Percentiles rank a stretch among this genome's conserved stretches.
These are phyloP conservation scores for Pedetes capensis DNA, from an alignment of 2,113 vertebrate species.

Conservation along the genomic window DNA sequence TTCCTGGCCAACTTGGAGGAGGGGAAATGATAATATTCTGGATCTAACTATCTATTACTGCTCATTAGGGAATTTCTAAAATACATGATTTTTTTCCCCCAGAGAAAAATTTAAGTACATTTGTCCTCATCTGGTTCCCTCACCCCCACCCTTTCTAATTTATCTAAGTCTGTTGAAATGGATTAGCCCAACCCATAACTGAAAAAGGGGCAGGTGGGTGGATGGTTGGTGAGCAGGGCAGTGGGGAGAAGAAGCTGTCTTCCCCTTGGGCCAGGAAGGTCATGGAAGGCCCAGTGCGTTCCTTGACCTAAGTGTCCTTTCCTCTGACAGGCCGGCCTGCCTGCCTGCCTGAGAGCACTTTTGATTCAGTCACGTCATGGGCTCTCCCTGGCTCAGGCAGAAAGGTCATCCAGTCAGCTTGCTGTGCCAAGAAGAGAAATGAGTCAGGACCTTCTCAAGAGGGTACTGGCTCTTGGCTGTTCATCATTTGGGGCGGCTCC, in stretches of 20 bases:
- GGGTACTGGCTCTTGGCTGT: constrained; percentile 49
- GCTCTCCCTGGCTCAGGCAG: constrained; percentile 53
- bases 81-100: constrained; percentile 15
- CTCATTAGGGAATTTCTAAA: constrained; percentile 39
- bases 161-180: not conserved
- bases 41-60: not conserved
- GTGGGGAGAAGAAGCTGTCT: not conserved
- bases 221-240: not conserved
- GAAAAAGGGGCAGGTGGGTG: not conserved
- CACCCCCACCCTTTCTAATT: not conserved
- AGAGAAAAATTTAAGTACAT: constrained; percentile 9
- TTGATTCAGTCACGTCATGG: constrained; percentile 21
- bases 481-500: constrained; percentile 21
- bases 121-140: constrained; percentile 31
- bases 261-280: not conserved
- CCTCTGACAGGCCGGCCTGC: not conserved
- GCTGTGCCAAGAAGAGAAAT: constrained; percentile 74
- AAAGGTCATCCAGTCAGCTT: constrained; percentile 68
- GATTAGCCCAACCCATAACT: not conserved
- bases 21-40: not conserved
- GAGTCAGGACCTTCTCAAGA: constrained; percentile 62
- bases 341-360: not conserved
- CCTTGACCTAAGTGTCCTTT: not conserved
- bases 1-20: not conserved
- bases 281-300: not conserved